Evolutionary conservation across 2,113 vertebrate species (phyloP), one percentile per base, ranked within the genome.

Genomic region (Elephas maximus): DNA sequence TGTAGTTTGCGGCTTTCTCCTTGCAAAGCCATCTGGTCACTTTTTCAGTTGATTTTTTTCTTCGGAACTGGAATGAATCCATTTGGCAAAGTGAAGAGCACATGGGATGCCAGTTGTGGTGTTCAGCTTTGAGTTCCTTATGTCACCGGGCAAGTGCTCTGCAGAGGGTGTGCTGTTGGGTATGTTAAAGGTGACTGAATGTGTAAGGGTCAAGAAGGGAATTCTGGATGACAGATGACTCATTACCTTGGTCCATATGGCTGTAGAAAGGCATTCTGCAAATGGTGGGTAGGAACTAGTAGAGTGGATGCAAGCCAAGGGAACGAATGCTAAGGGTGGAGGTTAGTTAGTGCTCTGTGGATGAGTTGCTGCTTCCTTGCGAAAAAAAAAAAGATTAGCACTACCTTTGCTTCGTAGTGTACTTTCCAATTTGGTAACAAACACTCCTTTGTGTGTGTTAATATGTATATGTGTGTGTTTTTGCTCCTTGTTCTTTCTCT

Each of bases 11-110:
- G 30, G 73, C 44, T 89, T 80, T 95, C 85, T 92, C 92, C 90
- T 97, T 81, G 91, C 92, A 97, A 95, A 37, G 89, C 95, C 97
- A 97, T 97, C 96, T 97, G 96, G 97, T 86, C 96, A 96, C 48
- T 93, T 93, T 92, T 94, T 95, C 67, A 74, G 91, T 92, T 91
- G 44, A 57, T 63, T 80, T 93, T 71, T 97, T 96, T 92, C 90
- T 92, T 86, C 82, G 82, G 95, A 81, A 84, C 88, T 95, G 94
- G 94, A 81, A 71, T 60, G 30, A 23, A 77, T 97, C 95, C 95
- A 93, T 84, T 73, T 97, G 97, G 94, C 86, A 74, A n/a, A 41
- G 76, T 3, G 18, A 18, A 37, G 28, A 26, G 60, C n/a, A 17
- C 62, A 28, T 93, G 82, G 81, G 65, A 88, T 83, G 84, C 45